Base-by-base conservation (phyloP, 2,113 vertebrate genomes). In the Anguilla japonica region DNA sequence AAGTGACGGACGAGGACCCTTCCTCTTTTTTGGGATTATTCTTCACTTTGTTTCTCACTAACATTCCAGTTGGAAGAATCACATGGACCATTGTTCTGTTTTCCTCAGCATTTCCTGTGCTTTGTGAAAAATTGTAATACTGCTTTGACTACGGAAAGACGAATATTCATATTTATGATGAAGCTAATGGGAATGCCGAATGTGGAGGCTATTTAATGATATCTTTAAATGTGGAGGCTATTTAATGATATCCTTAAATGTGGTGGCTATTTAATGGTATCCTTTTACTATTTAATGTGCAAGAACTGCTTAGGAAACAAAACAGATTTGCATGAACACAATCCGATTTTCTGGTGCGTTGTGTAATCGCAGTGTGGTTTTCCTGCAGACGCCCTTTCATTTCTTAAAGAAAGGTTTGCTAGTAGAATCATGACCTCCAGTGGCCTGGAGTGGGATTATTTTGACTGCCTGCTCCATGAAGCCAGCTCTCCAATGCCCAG, bases 401-500 rank as follows among this genome's bases (percentile, higher is more conserved):
- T 87, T 63, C 75, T 85, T 34, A 75, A 79, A 83, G 79, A 41
- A 40, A 53, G 14, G 80, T 79, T 18, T 41, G 91, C 92, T 94
- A 95, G 94, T 93, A 93, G 94, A 94, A 94, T 95, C 94, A 97
- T 97, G 96, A 95, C 96, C 94, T 96, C 96, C 93, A 96, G 96
- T 96, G 96, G 95, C 92, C 93, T 96, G 91, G 96, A 97, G 91
- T 97, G 97, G 96, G 96, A 98, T 95, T 95, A 95, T 95, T 94
- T 95, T 92, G 96, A 96, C 92, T 96, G 95, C 91, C 94, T 95
- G 81, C 95, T 94, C 0, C 87, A 94, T 93, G 94, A 94, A 90
- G 92, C 92, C 91, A 94, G 92, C 92, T 95, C 93, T 92, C 91
- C 94, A 92, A 93, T 94, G 89, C 95, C 95, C 83, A 90, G 91